phyloP scores from a whole-genome alignment of 1,140 invertebrate genomes.

The Drosophila biarmipes region DNA sequence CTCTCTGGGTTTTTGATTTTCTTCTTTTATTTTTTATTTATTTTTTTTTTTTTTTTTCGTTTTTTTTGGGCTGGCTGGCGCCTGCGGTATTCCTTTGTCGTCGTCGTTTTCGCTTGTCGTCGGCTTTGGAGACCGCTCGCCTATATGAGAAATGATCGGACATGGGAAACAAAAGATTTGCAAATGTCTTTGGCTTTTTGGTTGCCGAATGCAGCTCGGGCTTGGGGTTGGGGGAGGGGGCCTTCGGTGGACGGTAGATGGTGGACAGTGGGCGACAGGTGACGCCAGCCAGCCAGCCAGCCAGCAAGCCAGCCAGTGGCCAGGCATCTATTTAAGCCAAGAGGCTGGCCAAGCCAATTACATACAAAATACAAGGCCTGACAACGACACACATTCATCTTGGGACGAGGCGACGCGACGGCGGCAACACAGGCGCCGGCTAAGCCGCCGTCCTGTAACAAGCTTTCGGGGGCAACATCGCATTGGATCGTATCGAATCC shows the following conservation, averaged over 20 bases:
- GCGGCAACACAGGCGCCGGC: conserved; percentile 49
- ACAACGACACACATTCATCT: conserved; percentile 80
- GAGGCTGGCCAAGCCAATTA: conserved; percentile 66
- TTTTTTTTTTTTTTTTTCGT: conserved; percentile 61
- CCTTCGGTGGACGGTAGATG: not conserved
- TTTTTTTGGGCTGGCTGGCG: conserved; percentile 78
- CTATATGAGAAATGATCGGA: conserved; percentile 84
- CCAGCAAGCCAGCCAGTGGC: not conserved
- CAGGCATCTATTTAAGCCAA: not conserved
- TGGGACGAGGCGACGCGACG: conserved; percentile 45
- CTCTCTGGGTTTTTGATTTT: conserved; percentile 12
- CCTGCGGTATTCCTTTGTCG: conserved; percentile 84
- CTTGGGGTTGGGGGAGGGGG: not conserved
- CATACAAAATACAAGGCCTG: conserved; percentile 81
- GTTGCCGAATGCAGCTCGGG: conserved; percentile 53
- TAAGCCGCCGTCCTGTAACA: conserved; percentile 58
- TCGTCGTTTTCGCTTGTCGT: conserved; percentile 45
- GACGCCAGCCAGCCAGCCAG: conserved; percentile 62
- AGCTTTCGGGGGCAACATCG: conserved; percentile 52
- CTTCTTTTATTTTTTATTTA: conserved; percentile 31
- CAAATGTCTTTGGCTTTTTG: conserved; percentile 82
- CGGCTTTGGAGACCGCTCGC: conserved; percentile 53
- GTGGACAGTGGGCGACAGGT: conserved; percentile 68
- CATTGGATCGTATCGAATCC: conserved; percentile 16
- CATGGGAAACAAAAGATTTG: conserved; percentile 84